phyloP scores from a whole-genome alignment of 2,113 vertebrate species.

The Poicephalus meyeri region DNA sequence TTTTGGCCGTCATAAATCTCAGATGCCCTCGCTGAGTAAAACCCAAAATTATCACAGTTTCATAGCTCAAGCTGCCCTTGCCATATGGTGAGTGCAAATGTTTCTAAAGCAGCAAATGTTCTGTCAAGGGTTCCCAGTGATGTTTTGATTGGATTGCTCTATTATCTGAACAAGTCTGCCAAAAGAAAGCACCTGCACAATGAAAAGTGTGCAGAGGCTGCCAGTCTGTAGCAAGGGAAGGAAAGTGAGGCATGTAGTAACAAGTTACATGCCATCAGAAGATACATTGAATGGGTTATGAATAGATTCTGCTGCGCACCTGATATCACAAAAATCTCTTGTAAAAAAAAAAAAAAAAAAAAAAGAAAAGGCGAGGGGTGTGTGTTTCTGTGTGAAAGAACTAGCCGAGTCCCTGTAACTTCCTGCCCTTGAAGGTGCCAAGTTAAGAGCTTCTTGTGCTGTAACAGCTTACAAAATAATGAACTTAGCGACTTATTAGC shows the following conservation, averaged over 20 bases:
- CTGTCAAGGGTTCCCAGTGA: constrained; percentile 64
- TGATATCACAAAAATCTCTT: background rate
- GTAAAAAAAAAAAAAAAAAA: background rate
- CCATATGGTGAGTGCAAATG: constrained; percentile 76
- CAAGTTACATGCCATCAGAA: constrained; percentile 29
- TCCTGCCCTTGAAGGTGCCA: background rate
- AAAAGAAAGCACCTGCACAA: constrained; percentile 71
- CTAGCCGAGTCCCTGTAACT: background rate
- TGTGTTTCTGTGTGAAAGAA: background rate
- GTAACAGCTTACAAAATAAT: background rate
- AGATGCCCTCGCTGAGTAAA: constrained; percentile 39
- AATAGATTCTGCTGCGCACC: background rate
- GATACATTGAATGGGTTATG: background rate
- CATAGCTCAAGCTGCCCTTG: constrained; percentile 59
- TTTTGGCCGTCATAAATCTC: constrained; percentile 67
- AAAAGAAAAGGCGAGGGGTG: accelerated
- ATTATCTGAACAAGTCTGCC: constrained; percentile 69
- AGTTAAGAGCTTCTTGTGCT: background rate
- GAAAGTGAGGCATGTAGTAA: constrained; percentile 13
- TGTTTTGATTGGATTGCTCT: constrained; percentile 74
- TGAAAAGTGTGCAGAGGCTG: constrained; percentile 33
- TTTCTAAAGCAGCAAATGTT: constrained; percentile 75
- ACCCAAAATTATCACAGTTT: constrained; percentile 56
- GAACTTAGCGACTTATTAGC: background rate
- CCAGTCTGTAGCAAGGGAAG: constrained; percentile 21